phyloP scores from a whole-genome alignment of 2,888 invertebrate genomes.

The Germaria angustata region DNA sequence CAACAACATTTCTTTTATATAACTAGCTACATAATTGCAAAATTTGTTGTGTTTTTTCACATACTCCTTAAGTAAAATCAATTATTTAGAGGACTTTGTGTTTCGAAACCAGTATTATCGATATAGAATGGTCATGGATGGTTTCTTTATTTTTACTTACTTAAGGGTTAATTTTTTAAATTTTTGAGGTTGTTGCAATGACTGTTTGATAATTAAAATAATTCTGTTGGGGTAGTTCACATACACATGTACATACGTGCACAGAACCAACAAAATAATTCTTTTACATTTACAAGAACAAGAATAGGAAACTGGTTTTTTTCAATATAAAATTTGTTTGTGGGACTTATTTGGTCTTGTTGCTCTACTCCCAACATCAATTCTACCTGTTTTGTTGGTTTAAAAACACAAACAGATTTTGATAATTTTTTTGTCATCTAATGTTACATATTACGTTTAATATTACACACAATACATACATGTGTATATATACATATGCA shows the following conservation, averaged over 20 bases:
- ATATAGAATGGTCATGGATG: no score
- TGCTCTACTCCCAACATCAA: background rate
- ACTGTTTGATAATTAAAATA: conserved; percentile 22
- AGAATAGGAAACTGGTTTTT: conserved; percentile 36
- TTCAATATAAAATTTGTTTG: background rate
- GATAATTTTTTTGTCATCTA: background rate
- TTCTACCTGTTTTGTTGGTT: conserved; percentile 19
- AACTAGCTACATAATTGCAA: no score
- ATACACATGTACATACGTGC: background rate
- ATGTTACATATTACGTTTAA: background rate
- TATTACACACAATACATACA: background rate
- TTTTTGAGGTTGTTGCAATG: background rate
- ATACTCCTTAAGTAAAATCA: no score
- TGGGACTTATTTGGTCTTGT: background rate
- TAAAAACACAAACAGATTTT: conserved; percentile 3
- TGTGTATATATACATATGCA: background rate
- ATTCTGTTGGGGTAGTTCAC: conserved; percentile 52
- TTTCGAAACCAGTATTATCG: no score
- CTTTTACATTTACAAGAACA: conserved; percentile 9
- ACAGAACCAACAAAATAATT: background rate
- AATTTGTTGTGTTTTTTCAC: no score
- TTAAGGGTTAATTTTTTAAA: background rate
- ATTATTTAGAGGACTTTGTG: no score
- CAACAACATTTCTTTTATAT: no score
- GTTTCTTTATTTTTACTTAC: background rate